Evolutionary conservation across 2,797 vertebrate genomes (phyloP), one percentile per base, ranked within the genome.

Genomic region (Chelon labrosus): DNA sequence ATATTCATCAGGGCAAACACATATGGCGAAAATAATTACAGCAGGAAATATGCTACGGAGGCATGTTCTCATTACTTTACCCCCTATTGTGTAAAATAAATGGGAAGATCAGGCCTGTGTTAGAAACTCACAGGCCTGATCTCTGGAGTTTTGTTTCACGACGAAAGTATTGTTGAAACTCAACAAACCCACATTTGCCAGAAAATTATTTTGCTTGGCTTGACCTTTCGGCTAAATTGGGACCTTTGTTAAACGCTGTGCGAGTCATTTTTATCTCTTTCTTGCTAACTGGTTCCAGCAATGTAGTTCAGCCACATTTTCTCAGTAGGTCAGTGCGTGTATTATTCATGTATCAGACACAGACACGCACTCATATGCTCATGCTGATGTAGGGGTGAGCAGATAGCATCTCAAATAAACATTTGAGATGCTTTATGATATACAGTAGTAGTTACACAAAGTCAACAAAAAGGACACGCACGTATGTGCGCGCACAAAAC

Each of bases 281-380:
- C 61, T 67, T 75, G 73, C 75, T 44, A 75, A 59, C 55, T 53
- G 44, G 52, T 31, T 70, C 7, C 52, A 41, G 64, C 19, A 22
- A 65, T 77, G 39, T 19, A 19, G 41, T 52, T 37, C 59, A 54
- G 60, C 22, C 53, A 70, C 61, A 75, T 64, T 75, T 76, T 71
- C 71, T 83, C 79, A 89, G 80, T 86, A 75, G 90, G 89, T 87
- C 89, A 90, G 44, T 65, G 71, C 37, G 70, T 92, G 69, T 73
- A 88, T 89, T 79, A 88, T 92, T 92, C 70, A 89, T 79, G 77
- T 47, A 49, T 56, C 83, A 85, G 72, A 83, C 79, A 64, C 70
- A 77, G 66, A 76, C 65, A 51, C 37, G 47, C 69, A 44, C 69
- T 71, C 53, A 19, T 35, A 56, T 7, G 20, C 65, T 67, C 63